Base-by-base conservation (phyloP, 1,140 invertebrate genomes). In the Conus ventricosus region DNA sequence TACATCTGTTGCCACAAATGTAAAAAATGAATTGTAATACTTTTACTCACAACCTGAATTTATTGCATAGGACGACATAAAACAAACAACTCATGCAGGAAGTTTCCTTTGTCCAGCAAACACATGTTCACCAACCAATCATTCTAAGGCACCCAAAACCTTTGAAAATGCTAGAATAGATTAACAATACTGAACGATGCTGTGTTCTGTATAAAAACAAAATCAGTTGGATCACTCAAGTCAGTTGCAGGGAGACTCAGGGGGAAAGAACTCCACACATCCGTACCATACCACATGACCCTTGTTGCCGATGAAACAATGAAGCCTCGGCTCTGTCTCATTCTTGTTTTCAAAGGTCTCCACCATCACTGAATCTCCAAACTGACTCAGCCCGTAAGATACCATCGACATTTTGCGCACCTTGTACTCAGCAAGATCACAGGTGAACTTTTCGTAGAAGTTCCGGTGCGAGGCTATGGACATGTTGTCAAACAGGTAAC, bases 401-500 rank as follows among this genome's bases (percentile, higher is more conserved):
- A 90, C 63, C 67, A 89, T 85, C 4, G 88, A 89, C 8, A 91
- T 82, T 20, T 86, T 76, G 15, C 84, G 84, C 17, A 89, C 84
- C 71, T 87, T 88, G 55, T 88, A 88, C 76, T 91, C 63, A 5
- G 89, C 89, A 3, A 89, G 54, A 27, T 88, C 71, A 17, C 84
- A 85, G 8, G 84, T 81, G 51, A 90, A 86, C 67, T 85, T 75
- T n/a, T 53, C 63, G 81, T 89, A 91, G 76, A 91, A 91, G 60
- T 85, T 84, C 78, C 80, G 67, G 63, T 88, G 57, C 23, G 91
- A 87, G 27, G 91, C 91, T 55, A 91, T 90, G 85, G 89, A 90
- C 57, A 90, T 90, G 71, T 90, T 90, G 84, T 91, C 91, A n/a
- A 88, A 67, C 71, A 91, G 88, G 80, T 91, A 91, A 13, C 89